Percentiles rank a stretch among this genome's conserved stretches.
Conservation (phyloP, 2,797 vertebrate genomes). For the Epinephelus coioides region DNA sequence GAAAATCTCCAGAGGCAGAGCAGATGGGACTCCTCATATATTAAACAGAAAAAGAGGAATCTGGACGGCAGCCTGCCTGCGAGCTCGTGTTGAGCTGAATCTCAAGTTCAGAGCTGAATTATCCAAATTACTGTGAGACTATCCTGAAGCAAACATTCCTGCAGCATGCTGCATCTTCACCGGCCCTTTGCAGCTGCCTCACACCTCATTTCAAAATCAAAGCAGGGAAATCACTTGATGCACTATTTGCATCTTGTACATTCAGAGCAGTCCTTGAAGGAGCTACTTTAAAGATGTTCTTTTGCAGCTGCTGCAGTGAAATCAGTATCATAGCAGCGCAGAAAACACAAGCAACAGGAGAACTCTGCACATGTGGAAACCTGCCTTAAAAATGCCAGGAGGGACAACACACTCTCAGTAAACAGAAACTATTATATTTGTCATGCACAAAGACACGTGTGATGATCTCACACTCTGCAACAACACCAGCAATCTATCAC, state of each 20-base stretch:
- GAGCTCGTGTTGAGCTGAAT: constrained; percentile 31
- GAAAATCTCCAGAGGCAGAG: constrained; percentile 39
- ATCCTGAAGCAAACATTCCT: constrained; percentile 69
- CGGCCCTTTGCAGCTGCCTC: constrained; percentile 26
- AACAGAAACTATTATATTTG: constrained; percentile 44
- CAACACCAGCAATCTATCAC: constrained; percentile 38
- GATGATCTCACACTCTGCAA: constrained; percentile 19
- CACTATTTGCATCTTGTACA: neutral
- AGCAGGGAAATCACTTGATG: neutral
- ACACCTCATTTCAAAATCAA: constrained; percentile 32
- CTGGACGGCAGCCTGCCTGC: constrained; percentile 15
- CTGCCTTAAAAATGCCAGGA: constrained; percentile 69
- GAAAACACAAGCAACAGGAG: constrained; percentile 11
- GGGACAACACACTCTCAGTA: constrained; percentile 30
- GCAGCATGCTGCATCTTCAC: constrained; percentile 19
- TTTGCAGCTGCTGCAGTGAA: constrained; percentile 25
- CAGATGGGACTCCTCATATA: constrained; percentile 51
- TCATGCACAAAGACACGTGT: constrained; percentile 20
- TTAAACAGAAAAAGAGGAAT: constrained; percentile 36
- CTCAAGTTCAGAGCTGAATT: constrained; percentile 46
- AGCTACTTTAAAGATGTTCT: constrained; percentile 1
- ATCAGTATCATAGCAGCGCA: constrained; percentile 14
- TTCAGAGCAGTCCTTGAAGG: neutral
- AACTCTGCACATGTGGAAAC: constrained; percentile 75
- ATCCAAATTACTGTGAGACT: constrained; percentile 38